Percentiles rank a stretch among this genome's conserved stretches.
Conservation (phyloP, 2,888 invertebrate species). For the Lissocephala sabroskyi region DNA sequence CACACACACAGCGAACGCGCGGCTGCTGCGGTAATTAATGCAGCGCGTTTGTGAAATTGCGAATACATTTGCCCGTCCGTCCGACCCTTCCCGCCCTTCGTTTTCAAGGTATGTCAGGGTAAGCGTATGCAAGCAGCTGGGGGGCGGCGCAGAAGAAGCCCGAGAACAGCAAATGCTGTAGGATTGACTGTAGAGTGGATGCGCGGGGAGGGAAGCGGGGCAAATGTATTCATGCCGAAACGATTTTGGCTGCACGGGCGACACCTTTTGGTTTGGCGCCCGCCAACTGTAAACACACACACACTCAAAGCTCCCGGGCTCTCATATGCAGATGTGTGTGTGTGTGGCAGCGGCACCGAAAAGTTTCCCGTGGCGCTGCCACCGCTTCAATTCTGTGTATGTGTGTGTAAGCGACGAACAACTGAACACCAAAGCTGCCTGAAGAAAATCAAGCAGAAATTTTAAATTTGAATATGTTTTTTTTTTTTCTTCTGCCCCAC, state of each 20-base stretch:
- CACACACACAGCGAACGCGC: slow-evolving; percentile 16
- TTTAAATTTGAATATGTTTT: slow-evolving; percentile 65
- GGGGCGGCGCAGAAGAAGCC: background rate
- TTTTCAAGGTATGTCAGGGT: slow-evolving; percentile 26
- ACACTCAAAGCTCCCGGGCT: background rate
- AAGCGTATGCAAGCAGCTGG: background rate
- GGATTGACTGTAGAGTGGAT: background rate
- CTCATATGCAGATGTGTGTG: background rate
- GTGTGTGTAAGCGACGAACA: slow-evolving; percentile 54
- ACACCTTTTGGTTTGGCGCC: slow-evolving; percentile 61
- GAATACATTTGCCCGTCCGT: slow-evolving; percentile 57
- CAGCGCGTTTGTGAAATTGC: slow-evolving; percentile 66
- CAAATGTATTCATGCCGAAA: slow-evolving; percentile 61
- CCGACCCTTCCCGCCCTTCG: too few relatives aligned
- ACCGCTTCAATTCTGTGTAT: too few relatives aligned
- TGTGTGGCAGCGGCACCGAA: slow-evolving; percentile 38
- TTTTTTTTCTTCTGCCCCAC: slow-evolving; percentile 19
- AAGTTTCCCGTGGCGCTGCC: slow-evolving; percentile 58
- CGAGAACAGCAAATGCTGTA: background rate
- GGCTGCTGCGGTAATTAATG: slow-evolving; percentile 63
- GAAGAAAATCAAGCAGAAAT: slow-evolving; percentile 54
- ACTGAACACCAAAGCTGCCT: slow-evolving; percentile 13
- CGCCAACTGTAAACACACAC: slow-evolving; percentile 53
- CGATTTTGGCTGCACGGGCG: slow-evolving; percentile 62
- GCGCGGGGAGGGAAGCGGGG: slow-evolving; percentile 27